Conservation (phyloP, 2,113 vertebrate species). For the Corythaeola cristata region DNA sequence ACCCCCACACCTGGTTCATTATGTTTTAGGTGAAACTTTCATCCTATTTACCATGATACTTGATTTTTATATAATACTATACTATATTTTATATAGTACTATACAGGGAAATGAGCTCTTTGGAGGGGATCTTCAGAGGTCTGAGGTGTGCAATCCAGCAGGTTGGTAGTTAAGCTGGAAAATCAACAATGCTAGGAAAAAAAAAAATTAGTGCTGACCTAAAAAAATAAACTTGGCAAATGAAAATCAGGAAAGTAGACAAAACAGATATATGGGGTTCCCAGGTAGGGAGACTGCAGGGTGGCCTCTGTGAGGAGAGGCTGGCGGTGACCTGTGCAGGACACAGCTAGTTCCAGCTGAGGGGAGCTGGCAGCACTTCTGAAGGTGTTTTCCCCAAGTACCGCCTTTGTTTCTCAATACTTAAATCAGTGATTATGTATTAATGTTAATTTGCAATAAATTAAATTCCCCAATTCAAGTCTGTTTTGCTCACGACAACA, state of each 20-base stretch:
- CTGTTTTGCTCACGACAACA: background rate
- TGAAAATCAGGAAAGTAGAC: background rate
- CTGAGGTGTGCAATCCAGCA: background rate
- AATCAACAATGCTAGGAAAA: background rate
- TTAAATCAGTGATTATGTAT: background rate
- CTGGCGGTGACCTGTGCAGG: background rate
- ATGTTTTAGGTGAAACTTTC: background rate
- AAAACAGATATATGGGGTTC: background rate
- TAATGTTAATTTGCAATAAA: background rate
- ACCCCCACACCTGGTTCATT: no score
- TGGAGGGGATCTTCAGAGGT: background rate
- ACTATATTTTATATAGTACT: no score
- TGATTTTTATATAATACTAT: background rate
- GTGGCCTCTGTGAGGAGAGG: background rate
- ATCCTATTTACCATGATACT: background rate
- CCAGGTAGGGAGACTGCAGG: background rate
- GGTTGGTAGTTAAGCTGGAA: background rate
- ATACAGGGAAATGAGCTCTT: background rate
- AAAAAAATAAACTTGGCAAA: background rate
- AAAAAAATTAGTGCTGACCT: background rate
- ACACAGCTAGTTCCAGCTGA: background rate
- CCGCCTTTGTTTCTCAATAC: background rate
- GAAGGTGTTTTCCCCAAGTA: background rate
- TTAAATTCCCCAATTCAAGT: background rate
- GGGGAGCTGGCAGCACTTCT: background rate